Conservation (phyloP, 2,888 invertebrate genomes). For the Drosophila quinaria region DNA sequence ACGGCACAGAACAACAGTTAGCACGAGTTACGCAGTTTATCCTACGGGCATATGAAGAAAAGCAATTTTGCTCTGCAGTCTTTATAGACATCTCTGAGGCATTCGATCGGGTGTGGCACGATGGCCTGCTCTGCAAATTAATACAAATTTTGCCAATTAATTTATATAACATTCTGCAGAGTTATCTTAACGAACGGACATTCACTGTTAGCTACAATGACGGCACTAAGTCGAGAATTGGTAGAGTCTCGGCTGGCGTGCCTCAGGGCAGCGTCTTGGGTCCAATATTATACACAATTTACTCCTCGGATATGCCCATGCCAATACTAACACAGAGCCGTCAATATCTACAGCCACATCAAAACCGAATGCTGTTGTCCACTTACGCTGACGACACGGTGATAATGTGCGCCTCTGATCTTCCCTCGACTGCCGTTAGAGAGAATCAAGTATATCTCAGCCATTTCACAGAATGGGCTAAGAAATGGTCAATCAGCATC, state of each 20-base stretch:
- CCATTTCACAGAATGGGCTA: background rate
- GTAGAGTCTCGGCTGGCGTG: constrained; percentile 12
- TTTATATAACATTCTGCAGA: background rate
- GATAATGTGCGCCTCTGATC: background rate
- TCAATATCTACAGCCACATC: background rate
- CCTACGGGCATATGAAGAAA: constrained; percentile 1
- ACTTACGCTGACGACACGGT: constrained; percentile 21
- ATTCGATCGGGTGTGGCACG: constrained; percentile 29
- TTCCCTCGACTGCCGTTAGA: background rate
- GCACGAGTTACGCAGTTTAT: constrained; percentile 7
- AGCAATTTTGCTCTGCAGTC: constrained; percentile 4
- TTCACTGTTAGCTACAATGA: constrained; percentile 6
- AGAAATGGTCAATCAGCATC: background rate
- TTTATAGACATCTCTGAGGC: constrained; percentile 20
- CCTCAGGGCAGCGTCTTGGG: constrained; percentile 30
- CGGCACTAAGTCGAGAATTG: background rate
- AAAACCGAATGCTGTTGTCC: background rate
- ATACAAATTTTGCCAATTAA: background rate
- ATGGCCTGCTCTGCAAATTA: background rate
- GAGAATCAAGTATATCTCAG: background rate
- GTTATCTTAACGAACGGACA: background rate
- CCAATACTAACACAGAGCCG: background rate
- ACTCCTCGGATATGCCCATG: constrained; percentile 22
- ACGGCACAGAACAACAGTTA: constrained; percentile 17
- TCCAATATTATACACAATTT: constrained; percentile 12